Evolutionary conservation across 2,888 invertebrate species (phyloP).

Genomic region (Heliconius charithonia): DNA sequence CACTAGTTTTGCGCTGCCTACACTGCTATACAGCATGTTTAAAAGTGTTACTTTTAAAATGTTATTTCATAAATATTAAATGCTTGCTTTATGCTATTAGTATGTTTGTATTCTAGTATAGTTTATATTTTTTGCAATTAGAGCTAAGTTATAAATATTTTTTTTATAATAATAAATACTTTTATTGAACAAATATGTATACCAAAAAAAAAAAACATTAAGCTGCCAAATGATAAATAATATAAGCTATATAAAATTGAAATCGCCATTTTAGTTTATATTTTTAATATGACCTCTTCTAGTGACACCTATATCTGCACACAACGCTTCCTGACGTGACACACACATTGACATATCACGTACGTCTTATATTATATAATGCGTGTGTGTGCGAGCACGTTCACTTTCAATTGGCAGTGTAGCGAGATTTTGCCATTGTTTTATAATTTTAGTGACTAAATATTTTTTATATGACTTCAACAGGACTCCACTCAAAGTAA

Average conservation of each 20-base stretch:
- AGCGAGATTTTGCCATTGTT: constrained; percentile 41
- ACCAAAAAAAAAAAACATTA: too few species aligned
- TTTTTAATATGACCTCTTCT: constrained; percentile 32
- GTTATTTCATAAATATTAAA: too few species aligned
- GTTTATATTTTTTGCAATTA: too few species aligned
- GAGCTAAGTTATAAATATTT: background rate
- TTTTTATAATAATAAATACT: background rate
- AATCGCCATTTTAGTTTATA: background rate
- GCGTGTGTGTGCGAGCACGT: constrained; percentile 57
- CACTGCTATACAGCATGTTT: too few species aligned
- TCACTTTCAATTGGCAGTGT: constrained; percentile 71
- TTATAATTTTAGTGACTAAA: constrained; percentile 12
- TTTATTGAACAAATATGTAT: background rate
- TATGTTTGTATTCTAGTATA: too few species aligned
- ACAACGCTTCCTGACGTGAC: constrained; percentile 58
- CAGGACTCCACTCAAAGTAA: too few species aligned
- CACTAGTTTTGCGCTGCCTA: too few species aligned
- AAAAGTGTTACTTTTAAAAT: too few species aligned
- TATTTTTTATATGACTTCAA: background rate
- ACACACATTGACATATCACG: constrained; percentile 53
- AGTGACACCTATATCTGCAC: constrained; percentile 43
- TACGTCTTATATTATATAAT: constrained; percentile 34
- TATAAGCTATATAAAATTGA: background rate
- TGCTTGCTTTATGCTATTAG: too few species aligned
- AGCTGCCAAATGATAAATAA: background rate